These are phyloP conservation scores for Neolamprologus sp. DNA, from an alignment of 2,113 vertebrate species.

Conservation along the genomic window DNA sequence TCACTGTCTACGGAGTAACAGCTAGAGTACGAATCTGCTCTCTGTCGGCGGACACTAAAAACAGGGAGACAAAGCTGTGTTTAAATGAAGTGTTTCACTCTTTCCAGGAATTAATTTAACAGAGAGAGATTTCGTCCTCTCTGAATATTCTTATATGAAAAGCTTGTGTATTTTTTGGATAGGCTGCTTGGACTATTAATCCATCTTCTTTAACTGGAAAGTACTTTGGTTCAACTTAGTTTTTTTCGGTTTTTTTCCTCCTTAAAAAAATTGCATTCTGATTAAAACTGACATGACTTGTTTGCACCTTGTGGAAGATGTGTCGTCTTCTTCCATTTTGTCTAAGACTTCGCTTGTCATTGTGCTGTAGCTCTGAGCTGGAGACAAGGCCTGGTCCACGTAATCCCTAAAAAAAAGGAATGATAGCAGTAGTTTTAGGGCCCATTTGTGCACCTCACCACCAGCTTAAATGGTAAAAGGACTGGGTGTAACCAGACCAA, in stretches of 20 bases:
- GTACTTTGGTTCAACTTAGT: neutral
- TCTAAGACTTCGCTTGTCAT: no score
- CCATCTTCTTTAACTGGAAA: neutral
- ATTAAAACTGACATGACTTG: neutral
- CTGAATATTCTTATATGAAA: neutral
- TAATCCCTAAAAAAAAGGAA: no score
- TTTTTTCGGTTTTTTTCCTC: accelerated
- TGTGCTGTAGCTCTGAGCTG: no score
- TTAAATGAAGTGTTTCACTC: neutral
- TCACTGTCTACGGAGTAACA: constrained; percentile 60
- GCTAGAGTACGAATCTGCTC: constrained; percentile 52
- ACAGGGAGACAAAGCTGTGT: neutral
- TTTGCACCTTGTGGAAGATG: constrained; percentile 48
- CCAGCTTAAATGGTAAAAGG: neutral
- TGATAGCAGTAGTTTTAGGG: neutral
- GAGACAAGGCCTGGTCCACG: no score
- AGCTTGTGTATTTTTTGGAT: neutral
- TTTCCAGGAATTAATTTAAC: neutral
- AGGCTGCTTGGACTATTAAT: neutral
- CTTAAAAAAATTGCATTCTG: neutral
- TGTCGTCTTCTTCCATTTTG: no score
- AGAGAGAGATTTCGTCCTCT: neutral
- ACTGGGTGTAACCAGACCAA: neutral
- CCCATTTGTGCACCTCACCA: neutral
- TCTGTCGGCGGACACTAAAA: constrained; percentile 34